These are phyloP conservation scores for Pedionomus torquatus DNA, from an alignment of 2,113 vertebrate species.

Conservation along the genomic window DNA sequence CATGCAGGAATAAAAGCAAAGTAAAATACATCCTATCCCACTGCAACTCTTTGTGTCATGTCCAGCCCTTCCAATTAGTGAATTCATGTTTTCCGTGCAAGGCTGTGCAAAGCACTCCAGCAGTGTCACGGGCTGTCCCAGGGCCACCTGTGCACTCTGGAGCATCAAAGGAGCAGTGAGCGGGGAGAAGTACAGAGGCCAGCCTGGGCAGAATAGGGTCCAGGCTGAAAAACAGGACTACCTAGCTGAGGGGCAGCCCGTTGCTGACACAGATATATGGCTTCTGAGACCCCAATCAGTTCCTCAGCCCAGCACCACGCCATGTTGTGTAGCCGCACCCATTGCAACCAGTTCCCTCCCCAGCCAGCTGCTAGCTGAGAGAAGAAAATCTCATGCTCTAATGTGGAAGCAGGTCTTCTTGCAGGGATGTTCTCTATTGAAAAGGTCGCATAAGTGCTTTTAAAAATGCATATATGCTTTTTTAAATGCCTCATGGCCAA, in stretches of 20 bases:
- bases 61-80: background rate
- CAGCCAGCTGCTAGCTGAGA: background rate
- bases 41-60: background rate
- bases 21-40: background rate
- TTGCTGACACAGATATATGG: background rate
- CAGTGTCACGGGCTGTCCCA: background rate
- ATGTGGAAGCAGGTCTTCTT: accelerated
- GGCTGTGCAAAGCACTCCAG: background rate
- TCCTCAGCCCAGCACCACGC: background rate
- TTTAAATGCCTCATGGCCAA: background rate
- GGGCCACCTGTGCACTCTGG: background rate
- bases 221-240: background rate
- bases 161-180: background rate
- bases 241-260: background rate
- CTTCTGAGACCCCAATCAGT: background rate
- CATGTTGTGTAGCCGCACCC: background rate
- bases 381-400: background rate
- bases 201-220: background rate
- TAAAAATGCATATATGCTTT: background rate
- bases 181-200: background rate
- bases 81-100: background rate
- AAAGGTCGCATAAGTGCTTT: background rate
- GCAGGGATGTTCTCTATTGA: background rate
- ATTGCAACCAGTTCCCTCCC: accelerated
- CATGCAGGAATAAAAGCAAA: background rate